These are phyloP conservation scores for Eupithecia inturbata DNA, from an alignment of 2,888 invertebrate species.

Conservation along the genomic window DNA sequence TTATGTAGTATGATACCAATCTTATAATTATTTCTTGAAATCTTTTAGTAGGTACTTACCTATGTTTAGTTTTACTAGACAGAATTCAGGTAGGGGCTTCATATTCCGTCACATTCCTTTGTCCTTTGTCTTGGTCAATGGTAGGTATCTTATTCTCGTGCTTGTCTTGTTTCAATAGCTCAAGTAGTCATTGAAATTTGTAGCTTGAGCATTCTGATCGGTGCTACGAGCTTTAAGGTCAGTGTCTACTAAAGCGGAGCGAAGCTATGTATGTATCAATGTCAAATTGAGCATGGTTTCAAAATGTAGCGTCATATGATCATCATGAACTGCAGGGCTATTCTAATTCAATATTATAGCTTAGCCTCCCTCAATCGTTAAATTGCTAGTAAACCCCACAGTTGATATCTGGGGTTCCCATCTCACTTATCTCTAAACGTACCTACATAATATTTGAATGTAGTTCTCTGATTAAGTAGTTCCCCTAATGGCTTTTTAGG, in stretches of 20 bases:
- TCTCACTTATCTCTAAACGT: not conserved
- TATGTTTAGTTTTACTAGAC: not conserved
- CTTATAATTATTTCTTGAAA: not conserved
- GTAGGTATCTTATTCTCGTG: constrained; percentile 8
- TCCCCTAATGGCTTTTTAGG: not conserved
- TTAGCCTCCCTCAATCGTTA: too few species aligned
- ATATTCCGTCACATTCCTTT: not conserved
- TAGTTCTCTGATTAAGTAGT: not conserved
- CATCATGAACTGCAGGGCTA: not conserved
- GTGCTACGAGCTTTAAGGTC: not conserved
- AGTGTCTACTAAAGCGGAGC: not conserved
- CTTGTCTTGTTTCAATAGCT: not conserved
- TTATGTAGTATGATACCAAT: too few species aligned
- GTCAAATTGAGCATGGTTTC: not conserved
- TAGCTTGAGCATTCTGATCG: not conserved
- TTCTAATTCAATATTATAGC: not conserved
- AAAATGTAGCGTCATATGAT: not conserved
- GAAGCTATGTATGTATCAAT: not conserved
- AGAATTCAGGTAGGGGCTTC: not conserved
- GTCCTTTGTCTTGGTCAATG: constrained; percentile 5
- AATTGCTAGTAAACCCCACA: not conserved
- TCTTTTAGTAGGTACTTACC: not conserved
- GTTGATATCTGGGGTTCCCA: not conserved
- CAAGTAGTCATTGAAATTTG: not conserved
- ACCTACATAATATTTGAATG: not conserved